Percentiles rank a stretch among this genome's conserved stretches.
Evolutionary conservation across 2,113 vertebrate genomes (phyloP).

Genomic region (Sclerurus mexicanus): DNA sequence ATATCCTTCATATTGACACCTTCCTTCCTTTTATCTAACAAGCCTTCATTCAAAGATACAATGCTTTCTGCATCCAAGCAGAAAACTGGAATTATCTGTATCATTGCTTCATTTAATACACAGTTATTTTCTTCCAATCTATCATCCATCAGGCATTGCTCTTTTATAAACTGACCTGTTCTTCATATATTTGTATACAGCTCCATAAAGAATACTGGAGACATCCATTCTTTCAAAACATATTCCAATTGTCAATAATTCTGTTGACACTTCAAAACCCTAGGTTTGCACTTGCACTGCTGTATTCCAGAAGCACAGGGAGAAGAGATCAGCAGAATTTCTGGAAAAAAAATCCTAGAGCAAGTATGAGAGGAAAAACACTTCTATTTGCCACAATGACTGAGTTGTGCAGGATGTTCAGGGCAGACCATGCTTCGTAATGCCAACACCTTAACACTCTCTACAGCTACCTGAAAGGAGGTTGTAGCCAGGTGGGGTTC

Average conservation of each 20-base stretch:
- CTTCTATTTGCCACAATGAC: background rate
- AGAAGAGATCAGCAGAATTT: background rate
- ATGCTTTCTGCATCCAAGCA: background rate
- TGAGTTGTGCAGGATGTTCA: background rate
- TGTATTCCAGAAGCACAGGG: background rate
- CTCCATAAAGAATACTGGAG: background rate
- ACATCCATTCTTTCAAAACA: background rate
- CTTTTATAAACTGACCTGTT: background rate
- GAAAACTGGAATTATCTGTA: background rate
- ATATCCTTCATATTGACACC: background rate
- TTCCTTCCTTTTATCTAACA: background rate
- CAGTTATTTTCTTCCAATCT: background rate
- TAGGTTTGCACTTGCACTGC: background rate
- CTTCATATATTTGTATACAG: background rate
- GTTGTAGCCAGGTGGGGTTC: rapidly evolving
- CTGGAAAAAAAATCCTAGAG: background rate
- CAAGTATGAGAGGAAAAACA: background rate
- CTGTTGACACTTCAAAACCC: background rate
- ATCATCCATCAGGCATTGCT: background rate
- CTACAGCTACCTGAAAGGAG: background rate
- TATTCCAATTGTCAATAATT: background rate
- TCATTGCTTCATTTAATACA: background rate
- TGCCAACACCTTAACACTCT: background rate
- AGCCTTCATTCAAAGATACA: background rate
- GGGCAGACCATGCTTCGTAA: background rate